These are phyloP conservation scores for Tridacna crocea DNA, from an alignment of 2,888 invertebrate species.

Conservation along the genomic window DNA sequence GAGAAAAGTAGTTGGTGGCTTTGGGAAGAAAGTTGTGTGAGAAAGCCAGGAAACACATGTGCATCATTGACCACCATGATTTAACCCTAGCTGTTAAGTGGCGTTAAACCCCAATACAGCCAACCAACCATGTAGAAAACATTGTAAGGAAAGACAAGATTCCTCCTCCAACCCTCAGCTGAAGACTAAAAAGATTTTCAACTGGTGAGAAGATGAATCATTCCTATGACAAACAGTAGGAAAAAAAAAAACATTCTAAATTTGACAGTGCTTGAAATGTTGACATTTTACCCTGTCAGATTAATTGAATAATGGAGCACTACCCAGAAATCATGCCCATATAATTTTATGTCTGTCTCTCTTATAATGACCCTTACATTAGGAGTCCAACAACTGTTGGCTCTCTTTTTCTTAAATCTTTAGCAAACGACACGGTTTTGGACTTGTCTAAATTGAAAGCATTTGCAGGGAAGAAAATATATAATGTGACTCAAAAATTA, in stretches of 20 bases:
- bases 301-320: background rate
- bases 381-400: too few relatives aligned
- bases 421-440: too few relatives aligned
- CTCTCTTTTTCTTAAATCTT: too few relatives aligned
- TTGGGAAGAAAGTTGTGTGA: too few relatives aligned
- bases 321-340: constrained; percentile 1
- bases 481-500: too few relatives aligned
- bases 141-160: background rate
- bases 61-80: too few relatives aligned
- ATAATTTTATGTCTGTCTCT: background rate
- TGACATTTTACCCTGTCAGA: background rate
- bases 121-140: background rate
- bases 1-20: too few relatives aligned
- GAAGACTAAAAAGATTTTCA: background rate
- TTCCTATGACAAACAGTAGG: background rate
- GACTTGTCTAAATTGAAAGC: too few relatives aligned
- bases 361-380: background rate
- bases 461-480: too few relatives aligned
- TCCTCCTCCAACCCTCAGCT: background rate
- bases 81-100: too few relatives aligned
- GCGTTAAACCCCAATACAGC: too few relatives aligned
- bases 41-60: too few relatives aligned
- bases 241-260: background rate
- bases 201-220: background rate
- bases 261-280: constrained; percentile 7